Conservation (phyloP, 1,140 invertebrate species). For the Pteromalus puparum region DNA sequence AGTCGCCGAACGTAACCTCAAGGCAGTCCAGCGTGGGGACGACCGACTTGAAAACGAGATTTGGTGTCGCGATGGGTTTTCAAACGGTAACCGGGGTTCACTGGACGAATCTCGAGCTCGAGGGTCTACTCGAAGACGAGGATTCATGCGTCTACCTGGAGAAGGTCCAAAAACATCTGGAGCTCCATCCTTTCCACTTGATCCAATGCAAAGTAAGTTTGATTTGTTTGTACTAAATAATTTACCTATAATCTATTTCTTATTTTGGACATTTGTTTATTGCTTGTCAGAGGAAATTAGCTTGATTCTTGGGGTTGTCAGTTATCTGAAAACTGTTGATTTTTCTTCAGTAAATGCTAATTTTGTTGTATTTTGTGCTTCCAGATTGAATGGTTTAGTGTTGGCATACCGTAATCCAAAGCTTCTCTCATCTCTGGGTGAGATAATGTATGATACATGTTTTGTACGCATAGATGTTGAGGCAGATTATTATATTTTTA, state of each 20-base stretch:
- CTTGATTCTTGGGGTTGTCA: slow-evolving; percentile 32
- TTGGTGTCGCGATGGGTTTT: slow-evolving; percentile 51
- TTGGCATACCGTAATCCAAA: too few species aligned
- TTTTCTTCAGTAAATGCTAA: background rate
- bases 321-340: slow-evolving; percentile 26
- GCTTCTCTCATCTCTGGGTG: slow-evolving; percentile 75
- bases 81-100: slow-evolving; percentile 51
- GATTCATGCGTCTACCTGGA: slow-evolving; percentile 77
- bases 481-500: slow-evolving; percentile 81
- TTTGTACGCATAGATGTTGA: slow-evolving; percentile 79
- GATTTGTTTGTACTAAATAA: too few species aligned
- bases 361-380: slow-evolving; percentile 35
- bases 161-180: slow-evolving; percentile 76
- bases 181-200: slow-evolving; percentile 78
- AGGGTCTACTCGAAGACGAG: too few species aligned
- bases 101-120: too few species aligned
- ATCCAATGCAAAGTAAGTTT: slow-evolving; percentile 72
- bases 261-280: slow-evolving; percentile 24
- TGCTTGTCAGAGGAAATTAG: background rate
- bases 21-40: background rate
- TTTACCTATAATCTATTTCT: too few species aligned
- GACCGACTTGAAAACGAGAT: too few species aligned
- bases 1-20: background rate
- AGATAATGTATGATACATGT: slow-evolving; percentile 76
- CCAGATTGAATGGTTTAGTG: slow-evolving; percentile 79